Evolutionary conservation across 2,888 invertebrate genomes (phyloP), one percentile per base, ranked within the genome.

Genomic region (Amphipoea oculea): DNA sequence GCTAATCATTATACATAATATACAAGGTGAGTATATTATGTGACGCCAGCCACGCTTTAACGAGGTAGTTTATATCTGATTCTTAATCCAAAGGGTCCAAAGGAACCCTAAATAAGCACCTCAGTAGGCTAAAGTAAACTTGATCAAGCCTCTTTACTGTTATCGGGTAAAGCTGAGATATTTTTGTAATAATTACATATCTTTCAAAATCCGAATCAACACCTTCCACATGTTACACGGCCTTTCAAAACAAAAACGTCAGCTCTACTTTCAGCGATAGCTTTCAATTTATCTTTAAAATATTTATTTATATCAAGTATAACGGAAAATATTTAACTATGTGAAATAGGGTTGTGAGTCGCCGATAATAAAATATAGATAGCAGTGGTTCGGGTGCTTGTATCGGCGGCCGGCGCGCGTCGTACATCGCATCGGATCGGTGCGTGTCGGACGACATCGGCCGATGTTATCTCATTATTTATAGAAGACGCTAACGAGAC

Each of bases 401-500:
- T 84, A 87, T 77, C 75, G 71, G 76, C 69, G 71, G 77, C 45
- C 66, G 51, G 45, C 23, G 85, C 63, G 84, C 78, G 66, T 73
- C 84, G 83, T 86, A 83, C 79, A 83, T 86, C 70, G 81, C 77
- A 72, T 87, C 76, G 78, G 78, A 87, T 77, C 82, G 83, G 84
- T 89, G 88, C 91, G 90, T 90, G 91, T 90, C 85, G 88, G 75
- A 85, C 86, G 90, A 90, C 90, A 90, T 87, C 84, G 71, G 75
- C 83, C 84, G 95, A 96, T 95, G 88, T 89, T 94, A 95, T 96
- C 95, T 84, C 86, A 85, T 94, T 95, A 94, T 95, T 95, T 95
- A 95, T 95, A 94, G 93, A 90, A 92, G 92, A 92, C 91, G 89
- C 93, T 95, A 95, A 95, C 94, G 92, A 95, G 95, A 94, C 92